Evolutionary conservation across 2,113 vertebrate species (phyloP), one percentile per base, ranked within the genome.

Genomic region (Pagrus major): DNA sequence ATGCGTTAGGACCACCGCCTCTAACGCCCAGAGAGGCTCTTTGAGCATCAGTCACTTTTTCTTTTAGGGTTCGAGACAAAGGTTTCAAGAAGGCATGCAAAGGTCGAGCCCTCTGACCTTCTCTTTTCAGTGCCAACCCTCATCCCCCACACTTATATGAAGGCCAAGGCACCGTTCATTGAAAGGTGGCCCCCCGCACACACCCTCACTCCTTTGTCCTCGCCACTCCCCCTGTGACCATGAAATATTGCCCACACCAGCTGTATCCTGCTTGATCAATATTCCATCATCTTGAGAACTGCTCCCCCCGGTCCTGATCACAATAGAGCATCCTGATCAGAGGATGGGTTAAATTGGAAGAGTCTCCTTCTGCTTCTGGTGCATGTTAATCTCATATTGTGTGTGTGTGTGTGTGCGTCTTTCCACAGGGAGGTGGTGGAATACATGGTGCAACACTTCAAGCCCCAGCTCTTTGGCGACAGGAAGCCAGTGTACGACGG

Each of bases 371-470:
- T 76, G 44, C 59, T 31, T 71, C 20, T 64, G 51, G 11, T 58
- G 33, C 23, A 5, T 35, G 27, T 59, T 85, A 76, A 85, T 55
- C n/a, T 23, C n/a, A 18, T 68, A 9, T 56, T 59, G 15, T 77
- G 21, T 76, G 56, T 78, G 31, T 52, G 2, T 76, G 41, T 76
- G 29, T 18, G 16, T 60, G 69, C 76, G 78, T 0, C 5, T 72
- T 76, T 55, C 58, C 2, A 0, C 93, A 99, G 98, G 95, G 98
- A 99, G 90, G 98, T 99, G 1, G 98, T 99, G 94, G 98, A 99
- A 84, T 99, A 99, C 93, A 99, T 99, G 98, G 98, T 99, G 58
- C 98, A 99, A 86, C 98, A 99, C 94, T 99, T 99, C 94, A 99
- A 99, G 91, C 98, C 97, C 0, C 98, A 99, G 95, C 98, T 99